A percentile compares a stretch with the other conserved stretches of the same genome.
These are phyloP conservation scores for Euthynnus affinis DNA, from an alignment of 2,797 vertebrate species.

Conservation along the genomic window DNA sequence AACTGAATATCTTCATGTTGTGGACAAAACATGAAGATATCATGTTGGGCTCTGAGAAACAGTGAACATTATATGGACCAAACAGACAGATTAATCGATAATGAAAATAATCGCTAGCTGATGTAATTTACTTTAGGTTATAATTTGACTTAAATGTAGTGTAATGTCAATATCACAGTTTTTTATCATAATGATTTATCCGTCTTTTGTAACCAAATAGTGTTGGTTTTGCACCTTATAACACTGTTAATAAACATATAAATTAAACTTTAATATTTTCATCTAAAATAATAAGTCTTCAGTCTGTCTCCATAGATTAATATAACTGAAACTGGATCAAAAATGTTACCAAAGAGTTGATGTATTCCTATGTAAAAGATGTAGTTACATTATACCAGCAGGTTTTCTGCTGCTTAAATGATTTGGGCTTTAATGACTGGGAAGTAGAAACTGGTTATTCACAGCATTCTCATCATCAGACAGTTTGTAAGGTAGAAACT, in stretches of 20 bases:
- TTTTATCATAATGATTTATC: background rate
- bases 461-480: background rate
- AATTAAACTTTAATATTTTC: background rate
- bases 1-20: too few species aligned
- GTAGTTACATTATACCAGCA: background rate
- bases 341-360: background rate
- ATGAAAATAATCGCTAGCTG: background rate
- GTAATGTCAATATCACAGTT: background rate
- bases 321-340: background rate
- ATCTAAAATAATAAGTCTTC: background rate
- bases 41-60: too few species aligned
- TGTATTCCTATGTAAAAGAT: background rate
- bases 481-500: background rate
- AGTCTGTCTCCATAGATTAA: background rate
- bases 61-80: too few species aligned
- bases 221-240: too few species aligned
- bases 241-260: too few species aligned
- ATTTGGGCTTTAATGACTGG: slow-evolving; percentile 12
- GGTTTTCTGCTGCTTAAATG: slow-evolving; percentile 13
- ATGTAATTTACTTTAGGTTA: background rate
- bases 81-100: background rate
- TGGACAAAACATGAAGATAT: too few species aligned
- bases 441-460: slow-evolving; percentile 1
- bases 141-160: background rate
- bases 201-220: background rate